Conservation (phyloP, 1,140 invertebrate species). For the Sipha flava region DNA sequence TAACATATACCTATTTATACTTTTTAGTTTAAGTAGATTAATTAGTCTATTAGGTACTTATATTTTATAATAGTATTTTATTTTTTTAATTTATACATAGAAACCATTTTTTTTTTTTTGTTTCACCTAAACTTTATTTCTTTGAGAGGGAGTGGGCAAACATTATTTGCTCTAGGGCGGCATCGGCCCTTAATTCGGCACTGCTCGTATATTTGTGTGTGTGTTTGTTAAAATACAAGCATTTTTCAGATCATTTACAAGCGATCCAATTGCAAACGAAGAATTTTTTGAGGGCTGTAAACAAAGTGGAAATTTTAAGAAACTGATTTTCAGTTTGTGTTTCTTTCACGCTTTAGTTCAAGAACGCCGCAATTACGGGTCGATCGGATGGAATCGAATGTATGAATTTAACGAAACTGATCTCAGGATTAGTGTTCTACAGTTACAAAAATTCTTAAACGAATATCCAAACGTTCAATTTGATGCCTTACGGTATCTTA, state of each 20-base stretch:
- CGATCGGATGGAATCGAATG: constrained; percentile 89
- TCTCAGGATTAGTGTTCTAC: constrained; percentile 65
- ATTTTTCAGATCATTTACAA: constrained; percentile 59
- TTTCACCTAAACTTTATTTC: too few relatives aligned
- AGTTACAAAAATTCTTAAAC: constrained; percentile 24
- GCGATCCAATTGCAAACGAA: constrained; percentile 74
- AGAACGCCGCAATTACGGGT: constrained; percentile 83
- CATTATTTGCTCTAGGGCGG: too few relatives aligned
- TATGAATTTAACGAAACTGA: constrained; percentile 97
- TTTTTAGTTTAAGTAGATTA: too few relatives aligned
- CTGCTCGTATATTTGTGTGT: too few relatives aligned
- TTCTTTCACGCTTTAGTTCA: constrained; percentile 92
- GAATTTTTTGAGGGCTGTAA: constrained; percentile 82
- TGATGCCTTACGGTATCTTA: constrained; percentile 80
- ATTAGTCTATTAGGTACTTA: too few relatives aligned
- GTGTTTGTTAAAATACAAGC: neutral
- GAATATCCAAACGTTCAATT: constrained; percentile 65
- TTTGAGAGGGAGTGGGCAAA: too few relatives aligned
- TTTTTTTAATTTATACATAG: too few relatives aligned
- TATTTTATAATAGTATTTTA: too few relatives aligned
- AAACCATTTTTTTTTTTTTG: too few relatives aligned
- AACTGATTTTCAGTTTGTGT: constrained; percentile 78
- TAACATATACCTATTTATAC: too few relatives aligned
- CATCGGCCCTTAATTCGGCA: too few relatives aligned
- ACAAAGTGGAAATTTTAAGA: constrained; percentile 69